phyloP scores from a whole-genome alignment of 2,888 invertebrate genomes.

The Sisyra nigra region DNA sequence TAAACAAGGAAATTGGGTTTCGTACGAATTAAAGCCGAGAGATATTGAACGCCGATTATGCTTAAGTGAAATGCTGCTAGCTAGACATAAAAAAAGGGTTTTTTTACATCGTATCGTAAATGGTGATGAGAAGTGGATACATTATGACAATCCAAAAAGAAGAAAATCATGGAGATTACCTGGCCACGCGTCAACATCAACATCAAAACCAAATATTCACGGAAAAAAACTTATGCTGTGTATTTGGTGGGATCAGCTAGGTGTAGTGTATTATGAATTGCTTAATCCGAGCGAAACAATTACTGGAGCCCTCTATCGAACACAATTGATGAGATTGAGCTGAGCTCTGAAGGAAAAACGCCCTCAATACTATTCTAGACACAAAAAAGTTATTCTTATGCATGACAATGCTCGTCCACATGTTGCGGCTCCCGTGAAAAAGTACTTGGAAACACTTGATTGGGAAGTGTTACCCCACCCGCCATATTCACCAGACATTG shows the following conservation, averaged over 20 bases:
- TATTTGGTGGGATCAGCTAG: too few relatives aligned
- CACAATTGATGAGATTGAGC: constrained; percentile 12
- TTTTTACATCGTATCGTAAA: constrained; percentile 8
- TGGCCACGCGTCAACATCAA: constrained; percentile 13
- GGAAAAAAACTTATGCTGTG: too few relatives aligned
- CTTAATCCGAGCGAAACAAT: too few relatives aligned
- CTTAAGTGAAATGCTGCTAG: background rate
- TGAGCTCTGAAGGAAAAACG: too few relatives aligned
- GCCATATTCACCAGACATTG: constrained; percentile 12
- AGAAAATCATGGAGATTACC: constrained; percentile 15
- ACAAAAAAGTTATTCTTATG: constrained; percentile 1
- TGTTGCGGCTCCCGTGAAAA: constrained; percentile 10
- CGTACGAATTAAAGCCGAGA: too few relatives aligned
- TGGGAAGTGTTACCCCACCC: too few relatives aligned
- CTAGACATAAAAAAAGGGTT: constrained; percentile 2
- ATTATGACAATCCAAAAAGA: constrained; percentile 4
- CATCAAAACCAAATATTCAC: constrained; percentile 13
- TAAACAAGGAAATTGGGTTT: too few relatives aligned
- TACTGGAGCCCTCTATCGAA: constrained; percentile 11
- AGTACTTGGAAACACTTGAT: background rate
- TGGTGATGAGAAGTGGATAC: constrained; percentile 8
- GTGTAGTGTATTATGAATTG: too few relatives aligned
- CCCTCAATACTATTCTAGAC: constrained; percentile 10
- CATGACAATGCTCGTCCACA: background rate
- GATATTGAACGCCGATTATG: too few relatives aligned